Evolutionary conservation across 35 echinoderm and acorn worm genomes (phyloP).

Genomic region (Stichopus chloronotus): DNA sequence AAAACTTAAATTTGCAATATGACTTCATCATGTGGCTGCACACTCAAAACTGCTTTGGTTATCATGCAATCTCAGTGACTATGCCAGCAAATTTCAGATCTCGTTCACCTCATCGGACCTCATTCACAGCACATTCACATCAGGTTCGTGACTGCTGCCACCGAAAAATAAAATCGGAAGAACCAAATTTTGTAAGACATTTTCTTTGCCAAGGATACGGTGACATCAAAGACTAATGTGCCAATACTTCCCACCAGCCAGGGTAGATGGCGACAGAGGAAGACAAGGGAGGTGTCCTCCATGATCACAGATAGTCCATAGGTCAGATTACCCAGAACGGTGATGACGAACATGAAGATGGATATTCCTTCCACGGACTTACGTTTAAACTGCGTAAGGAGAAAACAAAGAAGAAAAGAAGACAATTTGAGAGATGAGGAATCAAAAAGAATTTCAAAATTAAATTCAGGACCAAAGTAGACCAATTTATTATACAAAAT

Average conservation of each 20-base stretch:
- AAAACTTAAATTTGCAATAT: no score
- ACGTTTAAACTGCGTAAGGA: conserved; percentile 62
- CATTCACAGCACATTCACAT: no score
- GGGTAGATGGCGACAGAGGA: conserved; percentile 81
- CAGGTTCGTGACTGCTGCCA: no score
- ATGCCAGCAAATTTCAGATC: no score
- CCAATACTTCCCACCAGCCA: conserved; percentile 95
- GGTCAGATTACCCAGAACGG: conserved; percentile 81
- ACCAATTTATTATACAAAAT: background rate
- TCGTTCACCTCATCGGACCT: no score
- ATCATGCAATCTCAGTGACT: no score
- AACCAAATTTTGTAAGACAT: no score
- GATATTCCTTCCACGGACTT: conserved; percentile 91
- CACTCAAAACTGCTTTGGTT: no score
- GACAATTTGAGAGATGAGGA: background rate
- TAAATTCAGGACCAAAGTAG: background rate
- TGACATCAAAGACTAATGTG: conserved; percentile 83
- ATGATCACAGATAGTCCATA: conserved; percentile 86
- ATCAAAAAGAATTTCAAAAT: background rate
- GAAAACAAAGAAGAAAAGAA: background rate
- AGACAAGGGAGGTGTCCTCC: conserved; percentile 67
- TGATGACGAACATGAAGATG: conserved; percentile 87
- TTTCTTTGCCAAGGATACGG: conserved; percentile 81
- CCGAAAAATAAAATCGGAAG: no score
- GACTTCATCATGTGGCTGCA: no score